These are phyloP conservation scores for Urocyon cinereoargenteus DNA, from an alignment of 2,797 vertebrate species.

Conservation along the genomic window DNA sequence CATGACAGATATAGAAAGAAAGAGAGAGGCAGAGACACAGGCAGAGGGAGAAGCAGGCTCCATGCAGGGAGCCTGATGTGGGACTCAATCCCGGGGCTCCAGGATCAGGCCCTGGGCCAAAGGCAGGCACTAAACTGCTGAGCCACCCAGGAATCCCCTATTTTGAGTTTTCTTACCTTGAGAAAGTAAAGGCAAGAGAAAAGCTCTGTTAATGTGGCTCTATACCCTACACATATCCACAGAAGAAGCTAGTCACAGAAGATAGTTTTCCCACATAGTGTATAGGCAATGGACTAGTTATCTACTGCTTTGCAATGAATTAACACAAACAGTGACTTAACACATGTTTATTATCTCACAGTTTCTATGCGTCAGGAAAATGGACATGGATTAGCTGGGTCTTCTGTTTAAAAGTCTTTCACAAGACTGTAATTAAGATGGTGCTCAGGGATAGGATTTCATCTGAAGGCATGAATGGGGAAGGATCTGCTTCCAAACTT, in stretches of 20 bases:
- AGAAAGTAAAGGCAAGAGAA: neutral
- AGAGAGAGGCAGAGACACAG: no score
- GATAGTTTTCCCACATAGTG: neutral
- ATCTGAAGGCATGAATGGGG: neutral
- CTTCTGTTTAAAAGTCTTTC: neutral
- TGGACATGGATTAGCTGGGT: neutral
- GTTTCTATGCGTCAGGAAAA: neutral
- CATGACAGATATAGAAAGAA: no score
- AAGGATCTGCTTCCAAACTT: neutral
- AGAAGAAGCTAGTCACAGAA: neutral
- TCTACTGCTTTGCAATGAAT: neutral
- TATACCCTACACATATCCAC: neutral
- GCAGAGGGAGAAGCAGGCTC: no score
- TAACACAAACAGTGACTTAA: neutral
- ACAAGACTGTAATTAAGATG: neutral
- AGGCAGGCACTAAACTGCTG: no score
- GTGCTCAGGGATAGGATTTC: neutral
- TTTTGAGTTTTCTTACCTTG: neutral
- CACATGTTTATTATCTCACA: neutral
- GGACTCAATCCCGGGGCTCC: no score
- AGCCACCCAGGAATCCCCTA: no score
- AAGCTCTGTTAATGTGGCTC: neutral
- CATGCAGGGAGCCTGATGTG: no score
- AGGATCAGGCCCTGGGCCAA: no score
- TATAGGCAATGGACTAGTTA: no score